Evolutionary conservation across 2,113 vertebrate species (phyloP), one percentile per base, ranked within the genome.

Genomic region (Muntiacus muntjak): DNA sequence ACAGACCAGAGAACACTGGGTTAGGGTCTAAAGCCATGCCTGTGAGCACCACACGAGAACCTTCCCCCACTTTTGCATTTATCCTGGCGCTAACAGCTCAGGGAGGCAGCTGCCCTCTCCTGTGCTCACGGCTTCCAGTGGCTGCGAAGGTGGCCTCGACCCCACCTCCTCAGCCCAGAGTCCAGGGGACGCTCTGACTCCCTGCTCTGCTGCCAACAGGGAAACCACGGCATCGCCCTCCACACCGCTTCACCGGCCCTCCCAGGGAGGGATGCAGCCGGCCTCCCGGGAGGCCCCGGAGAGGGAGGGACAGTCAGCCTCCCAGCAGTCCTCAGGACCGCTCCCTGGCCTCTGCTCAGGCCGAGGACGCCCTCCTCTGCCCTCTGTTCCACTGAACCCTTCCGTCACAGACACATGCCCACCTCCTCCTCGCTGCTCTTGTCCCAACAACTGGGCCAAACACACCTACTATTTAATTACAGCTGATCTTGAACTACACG

Each of bases 1-100:
- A 71, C 62, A 96, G 95, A 96, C 33, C 91, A 96, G 62, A 89
- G 45, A 71, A 84, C 17, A 84, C 45, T 17, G 50, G 10, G 43
- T 97, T 54, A 97, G 71, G 78, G 54, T 88, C 84, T 1, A 50
- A 33, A 25, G 43, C 79, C n/a, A 17, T 0, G 26, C 76, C 74
- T 81, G 26, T 12, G 0, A 36, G 4, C 1, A 2, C 15, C 76
- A 19, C 23, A 50, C 25, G 71, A 23, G 58, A 33, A 30, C 50
- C 50, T 6, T 1, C n/a, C 5, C 9, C 45, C 43, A 21, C 60
- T 43, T 83, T 43, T 5, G 25, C 16, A 6, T 14, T 43, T 9
- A 82, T 9, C 64, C 50, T 8, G 25, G 62, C 0, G 3, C 21
- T 25, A 26, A 14, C 9, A 14, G 30, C 26, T 8, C 76, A 28